Conservation (phyloP, 1,140 invertebrate species). For the Caenorhabditis briggsae region DNA sequence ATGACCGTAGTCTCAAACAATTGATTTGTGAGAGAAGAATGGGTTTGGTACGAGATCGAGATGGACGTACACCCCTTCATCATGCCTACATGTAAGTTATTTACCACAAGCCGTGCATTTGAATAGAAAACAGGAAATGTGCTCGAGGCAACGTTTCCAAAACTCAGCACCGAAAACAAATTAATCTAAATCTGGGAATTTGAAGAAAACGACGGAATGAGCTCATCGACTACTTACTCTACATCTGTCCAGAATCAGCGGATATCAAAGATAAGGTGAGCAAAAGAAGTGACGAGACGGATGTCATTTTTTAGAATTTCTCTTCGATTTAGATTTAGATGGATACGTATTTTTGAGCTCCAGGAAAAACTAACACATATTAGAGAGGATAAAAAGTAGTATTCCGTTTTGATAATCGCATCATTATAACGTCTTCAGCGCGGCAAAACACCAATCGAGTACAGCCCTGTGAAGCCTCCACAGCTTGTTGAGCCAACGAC, state of each 20-base stretch:
- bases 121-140: slow-evolving; percentile 19
- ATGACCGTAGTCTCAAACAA: slow-evolving; percentile 86
- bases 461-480: slow-evolving; percentile 25
- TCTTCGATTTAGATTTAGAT: not conserved
- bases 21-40: slow-evolving; percentile 90
- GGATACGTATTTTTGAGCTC: slow-evolving; percentile 6
- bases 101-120: not conserved
- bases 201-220: slow-evolving; percentile 37
- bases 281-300: not conserved
- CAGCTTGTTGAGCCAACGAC: slow-evolving; percentile 3
- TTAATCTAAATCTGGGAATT: slow-evolving; percentile 45
- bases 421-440: slow-evolving; percentile 19
- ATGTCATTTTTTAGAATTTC: not conserved
- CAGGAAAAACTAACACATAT: not conserved
- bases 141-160: slow-evolving; percentile 21
- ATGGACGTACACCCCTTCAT: slow-evolving; percentile 86
- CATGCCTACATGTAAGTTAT: slow-evolving; percentile 84
- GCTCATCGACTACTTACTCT: slow-evolving; percentile 59
- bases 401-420: slow-evolving; percentile 33
- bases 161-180: slow-evolving; percentile 13
- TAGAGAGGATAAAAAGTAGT: not conserved
- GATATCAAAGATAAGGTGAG: slow-evolving; percentile 67
- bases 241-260: slow-evolving; percentile 60
- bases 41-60: slow-evolving; percentile 85
- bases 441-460: slow-evolving; percentile 49